Evolutionary conservation across 1,140 invertebrate genomes (phyloP).

Genomic region (Cataglyphis hispanica): DNA sequence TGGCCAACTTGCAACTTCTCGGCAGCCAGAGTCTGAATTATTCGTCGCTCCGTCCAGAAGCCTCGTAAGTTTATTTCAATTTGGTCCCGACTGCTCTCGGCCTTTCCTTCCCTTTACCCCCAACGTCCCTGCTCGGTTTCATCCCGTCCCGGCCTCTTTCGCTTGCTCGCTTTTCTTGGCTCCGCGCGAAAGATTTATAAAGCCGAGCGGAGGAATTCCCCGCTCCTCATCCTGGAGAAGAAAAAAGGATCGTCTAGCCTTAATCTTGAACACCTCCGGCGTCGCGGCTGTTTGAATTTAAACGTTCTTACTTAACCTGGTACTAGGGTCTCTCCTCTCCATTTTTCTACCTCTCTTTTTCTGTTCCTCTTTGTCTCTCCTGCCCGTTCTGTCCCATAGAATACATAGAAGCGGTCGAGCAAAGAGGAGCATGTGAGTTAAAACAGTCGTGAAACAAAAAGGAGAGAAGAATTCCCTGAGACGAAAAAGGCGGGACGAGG

Average conservation of each 20-base stretch:
- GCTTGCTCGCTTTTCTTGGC: slow-evolving; percentile 56
- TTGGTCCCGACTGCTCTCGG: slow-evolving; percentile 63
- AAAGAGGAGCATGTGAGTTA: slow-evolving; percentile 48
- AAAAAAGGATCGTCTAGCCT: slow-evolving; percentile 57
- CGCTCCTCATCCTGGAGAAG: slow-evolving; percentile 3
- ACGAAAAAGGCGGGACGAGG: neutral
- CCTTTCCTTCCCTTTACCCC: neutral
- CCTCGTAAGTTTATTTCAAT: slow-evolving; percentile 81
- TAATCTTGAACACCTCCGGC: slow-evolving; percentile 66
- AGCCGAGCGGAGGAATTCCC: slow-evolving; percentile 61
- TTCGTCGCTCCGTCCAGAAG: slow-evolving; percentile 75
- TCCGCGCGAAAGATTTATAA: slow-evolving; percentile 64
- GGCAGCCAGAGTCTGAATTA: slow-evolving; percentile 75
- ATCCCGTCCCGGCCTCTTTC: slow-evolving; percentile 38
- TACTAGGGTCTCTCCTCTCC: slow-evolving; percentile 1
- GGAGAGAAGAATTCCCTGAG: slow-evolving; percentile 37
- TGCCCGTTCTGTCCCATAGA: slow-evolving; percentile 42
- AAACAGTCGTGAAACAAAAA: slow-evolving; percentile 65
- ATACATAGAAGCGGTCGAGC: slow-evolving; percentile 1
- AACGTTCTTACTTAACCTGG: slow-evolving; percentile 56
- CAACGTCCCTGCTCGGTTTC: slow-evolving; percentile 22
- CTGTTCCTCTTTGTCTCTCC: neutral
- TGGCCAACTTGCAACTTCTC: slow-evolving; percentile 80
- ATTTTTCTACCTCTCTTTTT: neutral
- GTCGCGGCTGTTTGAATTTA: slow-evolving; percentile 67